Percentiles rank a stretch among this genome's conserved stretches.
Evolutionary conservation across 23 tunicate genomes (phyloP).

Genomic region (Trididemnum clinides): DNA sequence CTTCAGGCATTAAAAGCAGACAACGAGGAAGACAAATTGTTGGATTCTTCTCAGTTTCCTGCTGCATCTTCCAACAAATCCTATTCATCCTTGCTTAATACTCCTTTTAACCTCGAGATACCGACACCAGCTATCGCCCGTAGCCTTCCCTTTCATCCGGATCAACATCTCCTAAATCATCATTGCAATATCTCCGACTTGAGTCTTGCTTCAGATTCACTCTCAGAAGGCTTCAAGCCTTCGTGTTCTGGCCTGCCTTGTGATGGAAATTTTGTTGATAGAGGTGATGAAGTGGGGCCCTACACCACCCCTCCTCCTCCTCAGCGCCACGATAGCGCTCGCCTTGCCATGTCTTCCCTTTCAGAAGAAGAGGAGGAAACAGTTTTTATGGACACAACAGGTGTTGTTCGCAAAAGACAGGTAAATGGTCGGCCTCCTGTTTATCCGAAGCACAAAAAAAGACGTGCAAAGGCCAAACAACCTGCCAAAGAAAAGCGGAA

Average conservation of each 20-base stretch:
- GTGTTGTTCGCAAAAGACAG: neutral
- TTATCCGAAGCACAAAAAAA: conserved; percentile 8
- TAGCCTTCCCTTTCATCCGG: conserved; percentile 54
- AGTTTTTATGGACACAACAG: neutral
- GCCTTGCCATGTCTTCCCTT: conserved; percentile 49
- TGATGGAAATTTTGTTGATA: neutral
- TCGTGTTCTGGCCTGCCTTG: neutral
- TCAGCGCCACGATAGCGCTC: conserved; percentile 47
- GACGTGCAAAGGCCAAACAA: neutral
- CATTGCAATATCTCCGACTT: conserved; percentile 30
- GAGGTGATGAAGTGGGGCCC: neutral
- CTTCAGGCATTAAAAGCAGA: conserved; percentile 41
- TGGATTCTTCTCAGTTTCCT: conserved; percentile 15
- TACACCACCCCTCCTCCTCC: conserved; percentile 46
- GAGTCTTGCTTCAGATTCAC: conserved; percentile 36
- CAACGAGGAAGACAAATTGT: conserved; percentile 6
- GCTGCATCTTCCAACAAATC: conserved; percentile 42
- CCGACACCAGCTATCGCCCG: conserved; percentile 57
- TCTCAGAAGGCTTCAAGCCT: conserved; percentile 9
- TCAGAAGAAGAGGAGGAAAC: conserved; percentile 63
- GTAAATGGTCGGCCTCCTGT: conserved; percentile 40
- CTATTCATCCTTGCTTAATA: conserved; percentile 44
- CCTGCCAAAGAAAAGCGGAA: too few species aligned
- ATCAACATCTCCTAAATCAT: conserved; percentile 48
- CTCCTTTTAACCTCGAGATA: conserved; percentile 34